These are phyloP conservation scores for Heliothis virescens DNA, from an alignment of 1,140 invertebrate species.

Conservation along the genomic window DNA sequence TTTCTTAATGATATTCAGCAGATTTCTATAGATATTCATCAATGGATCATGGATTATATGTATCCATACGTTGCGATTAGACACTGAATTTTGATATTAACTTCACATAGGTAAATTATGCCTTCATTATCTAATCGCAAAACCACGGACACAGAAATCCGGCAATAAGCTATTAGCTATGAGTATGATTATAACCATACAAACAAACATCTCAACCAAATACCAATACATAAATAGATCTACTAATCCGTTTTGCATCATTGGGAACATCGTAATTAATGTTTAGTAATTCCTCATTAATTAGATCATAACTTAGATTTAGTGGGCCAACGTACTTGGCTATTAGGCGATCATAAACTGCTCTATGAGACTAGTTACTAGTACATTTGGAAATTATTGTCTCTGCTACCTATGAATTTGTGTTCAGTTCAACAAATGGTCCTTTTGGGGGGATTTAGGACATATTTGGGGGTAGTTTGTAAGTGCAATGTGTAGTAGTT, in stretches of 20 bases:
- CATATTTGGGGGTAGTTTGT: background rate
- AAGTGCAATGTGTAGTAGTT: too few species aligned
- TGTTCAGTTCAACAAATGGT: background rate
- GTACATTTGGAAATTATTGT: constrained; percentile 7
- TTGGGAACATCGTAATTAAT: constrained; percentile 24
- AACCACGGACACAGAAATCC: too few species aligned
- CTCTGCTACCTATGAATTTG: constrained; percentile 3
- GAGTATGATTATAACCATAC: background rate
- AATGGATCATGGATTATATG: too few species aligned
- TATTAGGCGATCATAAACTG: constrained; percentile 20
- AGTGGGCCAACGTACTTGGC: constrained; percentile 1
- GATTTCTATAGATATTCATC: too few species aligned
- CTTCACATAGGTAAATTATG: too few species aligned
- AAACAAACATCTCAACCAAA: background rate
- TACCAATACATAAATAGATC: background rate
- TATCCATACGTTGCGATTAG: too few species aligned
- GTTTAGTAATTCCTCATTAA: constrained; percentile 42
- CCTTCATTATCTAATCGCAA: too few species aligned
- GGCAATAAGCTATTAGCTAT: background rate
- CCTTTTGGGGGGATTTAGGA: background rate
- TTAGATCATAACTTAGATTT: constrained; percentile 31
- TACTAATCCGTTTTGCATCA: constrained; percentile 15
- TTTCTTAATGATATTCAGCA: too few species aligned
- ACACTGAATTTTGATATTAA: too few species aligned
- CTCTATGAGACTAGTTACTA: too few species aligned